Base-by-base conservation (phyloP, 2,888 invertebrate genomes). In the Achlya flavicornis region DNA sequence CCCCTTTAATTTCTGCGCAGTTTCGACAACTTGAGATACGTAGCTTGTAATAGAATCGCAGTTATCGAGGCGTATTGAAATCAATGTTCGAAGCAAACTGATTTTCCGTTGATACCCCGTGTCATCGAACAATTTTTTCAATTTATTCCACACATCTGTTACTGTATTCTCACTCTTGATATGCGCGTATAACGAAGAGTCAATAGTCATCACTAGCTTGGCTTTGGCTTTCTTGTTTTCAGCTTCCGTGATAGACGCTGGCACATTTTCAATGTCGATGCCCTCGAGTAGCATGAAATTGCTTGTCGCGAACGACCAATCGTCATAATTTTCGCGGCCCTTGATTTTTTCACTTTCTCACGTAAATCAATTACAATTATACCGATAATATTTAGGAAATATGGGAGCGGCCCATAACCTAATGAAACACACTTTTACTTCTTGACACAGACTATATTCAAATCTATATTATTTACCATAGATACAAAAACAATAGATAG, bases 21-120 rank as follows among this genome's bases (percentile, higher is more conserved):
- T 73, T 48, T 76, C 71, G 1, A 78, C 57, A 0, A 77, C n/a
- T 58, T 73, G 70, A n/a, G 70, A 74, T 1, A 77, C 74, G 26
- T 75, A 77, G 1, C 26, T 58, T 12, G 71, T 66, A 76, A 77
- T 77, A 0, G 66, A 64, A 14, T 69, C 70, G 57, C 72, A 72
- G 57, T 63, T 73, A 63, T 77, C 74, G 26, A 70, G 57, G 7
- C 73, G 67, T 10, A 77, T 73, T 0, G 67, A 69, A 7, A 75
- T 75, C 6, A 76, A 57, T 48, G 67, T 69, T 46, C 72, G 62
- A 3, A 76, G 64, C 16, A 78, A 62, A n/a, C 66, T 70, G 8
- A 76, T 76, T 63, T 57, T 70, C 35, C 77, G 58, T 3, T 74
- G 57, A 58, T 65, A 75, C 4, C 76, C 76, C 1, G 72, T 69